These are phyloP conservation scores for Vanessa tameamea DNA, from an alignment of 1,140 invertebrate species.

Conservation along the genomic window DNA sequence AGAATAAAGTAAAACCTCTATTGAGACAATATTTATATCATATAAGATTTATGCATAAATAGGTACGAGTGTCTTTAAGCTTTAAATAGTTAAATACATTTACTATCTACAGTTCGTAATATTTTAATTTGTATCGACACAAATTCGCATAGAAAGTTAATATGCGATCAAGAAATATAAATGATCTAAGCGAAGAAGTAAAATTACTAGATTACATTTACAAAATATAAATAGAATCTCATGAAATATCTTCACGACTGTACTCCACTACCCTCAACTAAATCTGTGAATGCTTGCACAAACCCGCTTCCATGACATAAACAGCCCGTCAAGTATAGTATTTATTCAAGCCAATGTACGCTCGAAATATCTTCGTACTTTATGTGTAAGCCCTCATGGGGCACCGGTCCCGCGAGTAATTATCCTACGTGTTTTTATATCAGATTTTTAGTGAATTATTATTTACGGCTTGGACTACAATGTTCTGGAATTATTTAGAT, in stretches of 20 bases:
- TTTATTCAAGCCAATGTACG: conserved; percentile 54
- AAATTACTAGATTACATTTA: background rate
- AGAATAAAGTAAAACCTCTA: too few species aligned
- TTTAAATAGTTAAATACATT: too few species aligned
- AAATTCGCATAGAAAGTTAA: too few species aligned
- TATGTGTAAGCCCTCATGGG: conserved; percentile 61
- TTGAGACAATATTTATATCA: too few species aligned
- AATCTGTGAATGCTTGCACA: conserved; percentile 81
- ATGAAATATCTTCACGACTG: conserved; percentile 46
- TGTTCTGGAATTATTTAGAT: conserved; percentile 51
- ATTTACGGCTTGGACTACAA: conserved; percentile 68
- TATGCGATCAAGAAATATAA: too few species aligned
- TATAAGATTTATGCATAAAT: too few species aligned
- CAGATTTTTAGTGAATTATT: conserved; percentile 77
- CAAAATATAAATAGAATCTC: background rate
- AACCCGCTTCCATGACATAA: conserved; percentile 81
- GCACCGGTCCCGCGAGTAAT: conserved; percentile 71
- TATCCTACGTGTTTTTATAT: conserved; percentile 79
- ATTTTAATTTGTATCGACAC: too few species aligned
- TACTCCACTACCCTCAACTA: conserved; percentile 72
- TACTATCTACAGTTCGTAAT: too few species aligned
- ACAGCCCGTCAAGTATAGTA: conserved; percentile 71
- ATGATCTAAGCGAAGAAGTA: too few species aligned
- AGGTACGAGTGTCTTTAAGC: too few species aligned
- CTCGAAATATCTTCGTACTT: conserved; percentile 54